phyloP scores from a whole-genome alignment of 2,797 vertebrate genomes.

The Acanthornis magna region DNA sequence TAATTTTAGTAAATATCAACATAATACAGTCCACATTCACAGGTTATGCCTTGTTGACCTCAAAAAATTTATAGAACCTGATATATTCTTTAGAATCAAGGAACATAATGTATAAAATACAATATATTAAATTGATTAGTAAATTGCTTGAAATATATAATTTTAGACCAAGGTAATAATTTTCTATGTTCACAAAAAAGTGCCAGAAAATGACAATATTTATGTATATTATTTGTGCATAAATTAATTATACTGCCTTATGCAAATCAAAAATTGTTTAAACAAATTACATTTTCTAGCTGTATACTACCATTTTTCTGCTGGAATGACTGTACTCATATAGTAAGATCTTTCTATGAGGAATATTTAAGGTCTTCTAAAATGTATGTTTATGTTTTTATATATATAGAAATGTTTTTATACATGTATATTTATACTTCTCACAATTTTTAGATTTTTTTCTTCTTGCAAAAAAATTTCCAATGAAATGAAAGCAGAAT shows the following conservation, averaged over 20 bases:
- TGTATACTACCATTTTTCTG: background rate
- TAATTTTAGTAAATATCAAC: background rate
- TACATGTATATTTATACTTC: background rate
- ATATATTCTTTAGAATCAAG: background rate
- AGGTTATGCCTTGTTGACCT: background rate
- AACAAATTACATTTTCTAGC: background rate
- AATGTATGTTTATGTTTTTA: background rate
- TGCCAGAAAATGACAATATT: background rate
- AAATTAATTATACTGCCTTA: background rate
- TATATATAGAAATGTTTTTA: background rate
- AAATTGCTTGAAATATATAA: background rate
- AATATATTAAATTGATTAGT: background rate
- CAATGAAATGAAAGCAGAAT: background rate
- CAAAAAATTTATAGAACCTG: background rate
- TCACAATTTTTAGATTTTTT: background rate
- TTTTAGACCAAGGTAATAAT: background rate
- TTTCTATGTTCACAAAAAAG: background rate
- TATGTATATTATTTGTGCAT: background rate
- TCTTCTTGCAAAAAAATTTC: background rate
- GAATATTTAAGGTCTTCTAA: background rate
- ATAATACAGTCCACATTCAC: background rate
- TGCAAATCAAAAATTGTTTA: background rate
- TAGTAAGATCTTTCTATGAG: background rate
- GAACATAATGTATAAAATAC: background rate
- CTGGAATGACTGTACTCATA: background rate